Conservation (phyloP, 1,140 invertebrate genomes). For the Whitmania pigra region DNA sequence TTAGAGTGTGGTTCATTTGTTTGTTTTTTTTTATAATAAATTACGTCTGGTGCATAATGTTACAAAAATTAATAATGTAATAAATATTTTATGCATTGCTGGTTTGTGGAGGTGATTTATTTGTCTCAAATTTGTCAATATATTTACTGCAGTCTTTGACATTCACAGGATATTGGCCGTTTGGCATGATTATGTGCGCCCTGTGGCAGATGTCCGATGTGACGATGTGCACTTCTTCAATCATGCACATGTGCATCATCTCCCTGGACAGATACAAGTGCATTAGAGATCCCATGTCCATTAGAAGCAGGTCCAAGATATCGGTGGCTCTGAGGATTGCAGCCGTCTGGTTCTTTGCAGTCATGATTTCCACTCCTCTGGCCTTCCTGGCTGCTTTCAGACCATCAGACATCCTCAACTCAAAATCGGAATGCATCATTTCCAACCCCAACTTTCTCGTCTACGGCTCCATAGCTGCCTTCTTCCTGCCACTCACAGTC, state of each 20-base stretch:
- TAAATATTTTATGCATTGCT: too few relatives aligned
- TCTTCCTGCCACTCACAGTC: slow-evolving; percentile 84
- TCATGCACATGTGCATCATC: slow-evolving; percentile 52
- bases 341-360: slow-evolving; percentile 69
- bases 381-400: slow-evolving; percentile 64
- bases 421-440: slow-evolving; percentile 42
- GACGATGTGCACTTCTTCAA: slow-evolving; percentile 77
- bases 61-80: too few relatives aligned
- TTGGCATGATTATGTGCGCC: slow-evolving; percentile 75
- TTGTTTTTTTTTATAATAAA: too few relatives aligned
- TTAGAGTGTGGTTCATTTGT: too few relatives aligned
- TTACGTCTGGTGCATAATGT: too few relatives aligned
- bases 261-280: slow-evolving; percentile 57
- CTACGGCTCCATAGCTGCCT: slow-evolving; percentile 63
- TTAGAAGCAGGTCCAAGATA: slow-evolving; percentile 64
- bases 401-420: slow-evolving; percentile 34
- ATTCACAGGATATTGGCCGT: slow-evolving; percentile 76
- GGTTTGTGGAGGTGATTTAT: too few relatives aligned
- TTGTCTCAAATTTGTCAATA: too few relatives aligned
- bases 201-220: slow-evolving; percentile 79
- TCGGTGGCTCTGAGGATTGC: slow-evolving; percentile 67
- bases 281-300: slow-evolving; percentile 74
- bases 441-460: slow-evolving; percentile 76
- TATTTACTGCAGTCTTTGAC: slow-evolving; percentile 41
- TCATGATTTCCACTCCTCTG: slow-evolving; percentile 69